Percentiles rank a stretch among this genome's conserved stretches.
These are phyloP conservation scores for Trachelus stipa DNA, from an alignment of 2,888 invertebrate genomes.

Conservation along the genomic window DNA sequence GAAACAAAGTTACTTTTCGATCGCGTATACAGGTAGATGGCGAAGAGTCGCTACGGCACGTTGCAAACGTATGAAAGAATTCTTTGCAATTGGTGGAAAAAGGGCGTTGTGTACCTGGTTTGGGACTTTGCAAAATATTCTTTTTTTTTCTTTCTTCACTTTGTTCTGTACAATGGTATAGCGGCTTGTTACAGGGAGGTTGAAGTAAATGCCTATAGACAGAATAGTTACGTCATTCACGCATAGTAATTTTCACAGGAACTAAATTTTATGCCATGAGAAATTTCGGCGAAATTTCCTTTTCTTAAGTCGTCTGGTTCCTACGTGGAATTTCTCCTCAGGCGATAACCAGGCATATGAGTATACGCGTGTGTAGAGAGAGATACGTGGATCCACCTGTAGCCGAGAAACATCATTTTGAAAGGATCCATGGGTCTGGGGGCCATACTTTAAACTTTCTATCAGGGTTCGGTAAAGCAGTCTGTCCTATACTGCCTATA, in stretches of 20 bases:
- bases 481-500: not conserved
- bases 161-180: not conserved
- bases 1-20: not conserved
- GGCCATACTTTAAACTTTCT: not conserved
- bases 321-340: not conserved
- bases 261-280: not conserved
- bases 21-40: not conserved
- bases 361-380: not conserved
- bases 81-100: not conserved
- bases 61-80: not conserved
- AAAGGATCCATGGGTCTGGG: not conserved
- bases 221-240: not conserved
- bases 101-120: not conserved
- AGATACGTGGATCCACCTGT: not conserved
- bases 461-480: not conserved
- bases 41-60: not conserved
- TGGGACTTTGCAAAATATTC: not conserved
- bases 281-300: not conserved
- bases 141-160: not conserved
- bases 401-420: not conserved
- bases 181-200: not conserved
- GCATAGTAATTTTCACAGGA: not conserved
- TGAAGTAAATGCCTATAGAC: not conserved
- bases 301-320: not conserved
- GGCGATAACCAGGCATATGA: not conserved